Percentiles rank a stretch among this genome's conserved stretches.
Conservation (phyloP, 1,140 invertebrate species). For the Drosophila orosa region DNA sequence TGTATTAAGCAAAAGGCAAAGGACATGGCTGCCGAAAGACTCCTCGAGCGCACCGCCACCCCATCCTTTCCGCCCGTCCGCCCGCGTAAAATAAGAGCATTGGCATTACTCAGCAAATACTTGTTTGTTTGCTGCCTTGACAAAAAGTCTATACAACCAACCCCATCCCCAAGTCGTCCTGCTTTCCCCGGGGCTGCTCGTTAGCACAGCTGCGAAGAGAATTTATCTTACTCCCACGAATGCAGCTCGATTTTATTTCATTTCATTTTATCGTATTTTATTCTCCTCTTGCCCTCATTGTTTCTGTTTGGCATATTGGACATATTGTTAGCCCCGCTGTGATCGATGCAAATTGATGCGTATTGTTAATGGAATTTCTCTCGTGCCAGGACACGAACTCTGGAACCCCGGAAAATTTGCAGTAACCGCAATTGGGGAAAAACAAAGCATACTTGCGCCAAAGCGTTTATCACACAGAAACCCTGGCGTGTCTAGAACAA, state of each 20-base stretch:
- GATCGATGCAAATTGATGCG: conserved; percentile 83
- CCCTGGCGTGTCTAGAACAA: no score
- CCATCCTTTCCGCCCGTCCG: not conserved
- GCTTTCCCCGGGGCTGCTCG: conserved; percentile 52
- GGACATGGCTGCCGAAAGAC: conserved; percentile 33
- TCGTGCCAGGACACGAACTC: not conserved
- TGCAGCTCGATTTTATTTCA: conserved; percentile 61
- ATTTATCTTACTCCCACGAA: conserved; percentile 76
- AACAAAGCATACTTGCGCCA: not conserved
- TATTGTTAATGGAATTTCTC: conserved; percentile 68
- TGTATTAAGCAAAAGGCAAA: conserved; percentile 77
- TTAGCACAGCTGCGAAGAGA: conserved; percentile 74
- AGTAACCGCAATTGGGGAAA: conserved; percentile 12
- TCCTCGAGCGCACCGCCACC: conserved; percentile 13
- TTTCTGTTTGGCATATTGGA: conserved; percentile 66
- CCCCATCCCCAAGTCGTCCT: conserved; percentile 1
- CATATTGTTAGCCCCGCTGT: conserved; percentile 73
- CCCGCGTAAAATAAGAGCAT: conserved; percentile 53
- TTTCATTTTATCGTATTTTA: conserved; percentile 25
- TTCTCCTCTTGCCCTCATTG: conserved; percentile 34
- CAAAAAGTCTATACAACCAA: conserved; percentile 39
- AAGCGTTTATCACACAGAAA: not conserved
- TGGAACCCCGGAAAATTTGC: not conserved
- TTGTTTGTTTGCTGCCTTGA: conserved; percentile 53
- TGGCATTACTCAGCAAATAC: conserved; percentile 71